Conservation (phyloP, 2,113 vertebrate genomes). For the Larimichthys crocea region DNA sequence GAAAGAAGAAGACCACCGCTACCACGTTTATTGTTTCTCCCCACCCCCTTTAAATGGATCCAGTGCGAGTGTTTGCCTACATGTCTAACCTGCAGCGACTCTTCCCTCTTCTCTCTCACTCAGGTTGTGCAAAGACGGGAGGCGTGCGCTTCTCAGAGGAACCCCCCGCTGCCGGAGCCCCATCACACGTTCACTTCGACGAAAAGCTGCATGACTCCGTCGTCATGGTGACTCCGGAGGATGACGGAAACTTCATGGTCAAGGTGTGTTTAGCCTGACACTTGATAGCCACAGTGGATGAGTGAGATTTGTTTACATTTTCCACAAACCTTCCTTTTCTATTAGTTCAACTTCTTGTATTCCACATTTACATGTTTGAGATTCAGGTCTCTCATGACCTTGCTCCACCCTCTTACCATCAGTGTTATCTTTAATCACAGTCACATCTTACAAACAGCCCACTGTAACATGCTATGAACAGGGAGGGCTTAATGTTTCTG, state of each 20-base stretch:
- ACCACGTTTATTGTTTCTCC: background rate
- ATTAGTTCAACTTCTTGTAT: no score
- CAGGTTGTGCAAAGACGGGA: slow-evolving; percentile 79
- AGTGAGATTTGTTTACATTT: background rate
- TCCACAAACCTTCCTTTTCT: background rate
- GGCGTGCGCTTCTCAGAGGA: slow-evolving; percentile 83
- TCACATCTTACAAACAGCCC: background rate
- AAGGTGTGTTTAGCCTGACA: slow-evolving; percentile 74
- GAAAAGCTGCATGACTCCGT: slow-evolving; percentile 86
- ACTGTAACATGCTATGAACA: background rate
- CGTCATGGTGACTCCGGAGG: slow-evolving; percentile 84
- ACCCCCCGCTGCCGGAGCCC: slow-evolving; percentile 43
- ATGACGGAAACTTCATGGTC: slow-evolving; percentile 84
- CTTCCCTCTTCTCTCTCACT: background rate
- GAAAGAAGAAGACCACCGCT: background rate
- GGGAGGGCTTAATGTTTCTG: background rate
- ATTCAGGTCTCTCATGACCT: background rate
- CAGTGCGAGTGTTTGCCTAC: background rate
- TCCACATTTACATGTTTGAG: no score
- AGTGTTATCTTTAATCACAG: slow-evolving; percentile 2
- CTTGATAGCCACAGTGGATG: background rate
- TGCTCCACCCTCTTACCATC: background rate
- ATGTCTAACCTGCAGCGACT: background rate
- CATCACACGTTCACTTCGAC: slow-evolving; percentile 85
- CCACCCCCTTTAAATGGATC: background rate